phyloP scores from a whole-genome alignment of 2,797 vertebrate genomes.

The Molossus alvarezi region DNA sequence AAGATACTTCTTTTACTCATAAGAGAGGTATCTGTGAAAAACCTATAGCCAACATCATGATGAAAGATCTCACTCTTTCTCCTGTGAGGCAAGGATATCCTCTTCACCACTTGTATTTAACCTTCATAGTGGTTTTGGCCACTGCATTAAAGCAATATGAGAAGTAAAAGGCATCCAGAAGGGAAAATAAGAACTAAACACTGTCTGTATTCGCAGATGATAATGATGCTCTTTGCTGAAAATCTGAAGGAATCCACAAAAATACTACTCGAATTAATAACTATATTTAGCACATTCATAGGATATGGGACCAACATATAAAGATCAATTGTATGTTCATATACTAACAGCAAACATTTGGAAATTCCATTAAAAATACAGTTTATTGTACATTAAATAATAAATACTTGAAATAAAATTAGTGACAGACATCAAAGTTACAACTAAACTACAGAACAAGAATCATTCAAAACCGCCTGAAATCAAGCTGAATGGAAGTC shows the following conservation, averaged over 20 bases:
- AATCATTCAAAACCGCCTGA: too few species aligned
- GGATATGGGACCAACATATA: background rate
- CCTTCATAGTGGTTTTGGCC: background rate
- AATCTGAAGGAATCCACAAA: conserved; percentile 22
- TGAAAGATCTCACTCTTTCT: conserved; percentile 37
- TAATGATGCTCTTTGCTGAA: conserved; percentile 11
- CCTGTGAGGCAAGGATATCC: background rate
- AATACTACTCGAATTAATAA: background rate
- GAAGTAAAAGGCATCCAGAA: background rate
- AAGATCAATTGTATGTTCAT: conserved; percentile 14
- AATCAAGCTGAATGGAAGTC: too few species aligned
- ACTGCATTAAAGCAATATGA: background rate
- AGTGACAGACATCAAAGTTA: background rate
- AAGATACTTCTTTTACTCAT: background rate
- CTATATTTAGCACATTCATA: background rate
- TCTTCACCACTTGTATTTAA: background rate
- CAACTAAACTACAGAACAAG: too few species aligned
- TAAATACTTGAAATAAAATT: conserved; percentile 22
- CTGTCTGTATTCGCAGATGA: background rate
- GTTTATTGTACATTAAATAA: conserved; percentile 14
- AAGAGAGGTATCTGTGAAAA: background rate
- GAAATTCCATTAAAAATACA: conserved; percentile 40
- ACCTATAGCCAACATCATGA: background rate
- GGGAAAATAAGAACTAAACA: background rate
- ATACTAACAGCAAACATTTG: background rate